These are phyloP conservation scores for Xestia rhomboidea DNA, from an alignment of 2,888 invertebrate species.

Conservation along the genomic window DNA sequence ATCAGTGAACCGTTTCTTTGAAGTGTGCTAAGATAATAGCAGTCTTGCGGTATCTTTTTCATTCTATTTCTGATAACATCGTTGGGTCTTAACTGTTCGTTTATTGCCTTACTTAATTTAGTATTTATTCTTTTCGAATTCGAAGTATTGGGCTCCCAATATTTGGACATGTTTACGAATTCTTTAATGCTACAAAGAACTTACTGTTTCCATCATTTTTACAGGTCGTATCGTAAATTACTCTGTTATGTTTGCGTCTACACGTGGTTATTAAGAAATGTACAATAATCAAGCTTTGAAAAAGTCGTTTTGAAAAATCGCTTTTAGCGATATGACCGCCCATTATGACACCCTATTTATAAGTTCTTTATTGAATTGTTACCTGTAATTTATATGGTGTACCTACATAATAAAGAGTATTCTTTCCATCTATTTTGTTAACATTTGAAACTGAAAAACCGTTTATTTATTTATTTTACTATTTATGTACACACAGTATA, in stretches of 20 bases:
- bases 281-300: background rate
- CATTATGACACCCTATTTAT: too few species aligned
- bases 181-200: conserved; percentile 19
- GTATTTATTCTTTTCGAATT: conserved; percentile 39
- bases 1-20: conserved; percentile 58
- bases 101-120: conserved; percentile 41
- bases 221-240: background rate
- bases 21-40: conserved; percentile 41
- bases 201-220: conserved; percentile 2
- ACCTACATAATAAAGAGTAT: too few species aligned
- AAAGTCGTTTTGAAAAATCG: too few species aligned
- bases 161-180: conserved; percentile 28
- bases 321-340: too few species aligned
- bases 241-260: background rate
- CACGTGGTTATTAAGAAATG: background rate
- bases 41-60: conserved; percentile 35
- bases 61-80: conserved; percentile 40
- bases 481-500: too few species aligned
- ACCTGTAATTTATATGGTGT: too few species aligned
- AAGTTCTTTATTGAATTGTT: too few species aligned
- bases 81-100: conserved; percentile 9
- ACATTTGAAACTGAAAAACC: fast-evolving
- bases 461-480: conserved; percentile 5
- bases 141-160: conserved; percentile 7
- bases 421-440: background rate